A percentile compares a stretch with the other conserved stretches of the same genome.
Evolutionary conservation across 2,888 invertebrate genomes (phyloP).

Genomic region (Megamerina dolium): DNA sequence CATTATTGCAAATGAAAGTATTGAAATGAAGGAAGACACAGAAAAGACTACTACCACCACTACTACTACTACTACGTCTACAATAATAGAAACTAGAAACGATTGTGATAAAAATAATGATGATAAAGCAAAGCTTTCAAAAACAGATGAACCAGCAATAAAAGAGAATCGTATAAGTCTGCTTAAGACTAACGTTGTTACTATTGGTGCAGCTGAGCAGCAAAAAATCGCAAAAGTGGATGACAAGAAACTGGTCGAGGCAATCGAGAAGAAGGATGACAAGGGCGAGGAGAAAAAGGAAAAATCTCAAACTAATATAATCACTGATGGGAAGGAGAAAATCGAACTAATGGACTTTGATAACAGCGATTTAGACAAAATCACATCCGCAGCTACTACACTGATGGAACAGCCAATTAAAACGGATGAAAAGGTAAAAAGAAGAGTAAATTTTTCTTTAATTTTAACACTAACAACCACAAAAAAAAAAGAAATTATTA

Average conservation of each 20-base stretch:
- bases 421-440: constrained; percentile 19
- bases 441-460: no score
- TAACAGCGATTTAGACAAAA: neutral
- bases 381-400: constrained; percentile 4
- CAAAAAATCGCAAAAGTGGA: constrained; percentile 13
- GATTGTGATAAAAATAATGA: constrained; percentile 7
- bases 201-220: no score
- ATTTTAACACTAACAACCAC: no score
- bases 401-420: no score
- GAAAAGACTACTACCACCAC: no score
- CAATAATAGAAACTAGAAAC: neutral
- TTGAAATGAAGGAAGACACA: neutral
- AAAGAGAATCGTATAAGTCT: no score
- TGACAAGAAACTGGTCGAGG: constrained; percentile 15
- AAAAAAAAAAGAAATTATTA: no score
- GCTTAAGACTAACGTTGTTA: no score
- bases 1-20: no score
- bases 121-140: constrained; percentile 13
- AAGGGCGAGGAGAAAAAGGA: constrained; percentile 4
- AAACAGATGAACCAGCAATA: neutral
- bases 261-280: constrained; percentile 9
- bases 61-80: no score
- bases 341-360: constrained; percentile 3
- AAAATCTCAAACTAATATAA: neutral
- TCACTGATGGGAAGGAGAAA: neutral